Evolutionary conservation across 2,888 invertebrate genomes (phyloP).

Genomic region (Stenodera caucasica): DNA sequence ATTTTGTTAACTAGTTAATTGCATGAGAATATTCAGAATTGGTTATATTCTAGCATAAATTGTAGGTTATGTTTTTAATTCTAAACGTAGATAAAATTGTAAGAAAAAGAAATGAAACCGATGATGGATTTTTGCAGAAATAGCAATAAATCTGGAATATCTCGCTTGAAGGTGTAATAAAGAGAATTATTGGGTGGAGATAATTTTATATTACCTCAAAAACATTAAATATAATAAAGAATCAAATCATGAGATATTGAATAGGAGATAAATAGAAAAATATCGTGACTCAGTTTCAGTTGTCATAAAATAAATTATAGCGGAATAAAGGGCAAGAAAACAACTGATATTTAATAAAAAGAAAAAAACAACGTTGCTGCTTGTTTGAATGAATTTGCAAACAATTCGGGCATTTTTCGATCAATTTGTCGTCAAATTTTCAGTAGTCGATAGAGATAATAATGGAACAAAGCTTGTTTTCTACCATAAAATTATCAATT

Average conservation of each 20-base stretch:
- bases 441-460: no score
- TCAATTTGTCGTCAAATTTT: no score
- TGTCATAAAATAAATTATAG: constrained; percentile 1
- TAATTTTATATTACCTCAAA: not conserved
- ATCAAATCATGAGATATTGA: not conserved
- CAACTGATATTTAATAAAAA: not conserved
- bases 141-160: no score
- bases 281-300: not conserved
- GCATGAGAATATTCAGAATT: constrained; percentile 28
- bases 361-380: no score
- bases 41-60: no score
- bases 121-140: no score
- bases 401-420: no score
- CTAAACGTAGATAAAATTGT: no score
- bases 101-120: no score
- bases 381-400: no score
- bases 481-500: not conserved
- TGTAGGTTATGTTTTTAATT: no score
- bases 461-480: not conserved
- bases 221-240: not conserved
- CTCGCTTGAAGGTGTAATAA: not conserved
- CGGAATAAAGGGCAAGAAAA: not conserved
- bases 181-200: not conserved
- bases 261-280: not conserved
- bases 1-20: constrained; percentile 32